Conservation (phyloP, 2,797 vertebrate species). For the Schizopygopsis malacanthus region DNA sequence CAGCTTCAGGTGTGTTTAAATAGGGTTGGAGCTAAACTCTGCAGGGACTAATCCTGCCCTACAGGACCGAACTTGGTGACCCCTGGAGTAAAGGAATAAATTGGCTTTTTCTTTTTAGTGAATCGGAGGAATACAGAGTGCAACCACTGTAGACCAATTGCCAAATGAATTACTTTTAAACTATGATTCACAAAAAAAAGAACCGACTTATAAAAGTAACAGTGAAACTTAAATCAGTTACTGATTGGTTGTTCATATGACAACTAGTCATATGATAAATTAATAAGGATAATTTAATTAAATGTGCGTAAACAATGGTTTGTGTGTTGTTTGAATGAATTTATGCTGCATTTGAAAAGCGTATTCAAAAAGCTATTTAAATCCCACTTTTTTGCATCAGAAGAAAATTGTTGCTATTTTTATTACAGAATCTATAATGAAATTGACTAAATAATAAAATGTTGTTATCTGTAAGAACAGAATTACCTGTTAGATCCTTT, state of each 20-base stretch:
- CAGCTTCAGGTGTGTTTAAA: too few species aligned
- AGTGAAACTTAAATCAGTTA: background rate
- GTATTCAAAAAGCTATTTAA: background rate
- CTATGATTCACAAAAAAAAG: too few species aligned
- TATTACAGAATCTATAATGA: background rate
- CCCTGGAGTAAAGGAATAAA: too few species aligned
- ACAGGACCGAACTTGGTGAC: too few species aligned
- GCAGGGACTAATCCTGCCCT: too few species aligned
- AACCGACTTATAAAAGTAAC: background rate
- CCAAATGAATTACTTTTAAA: background rate
- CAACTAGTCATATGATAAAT: background rate
- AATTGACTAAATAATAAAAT: background rate
- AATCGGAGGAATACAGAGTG: background rate
- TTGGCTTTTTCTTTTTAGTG: background rate
- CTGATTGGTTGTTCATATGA: background rate
- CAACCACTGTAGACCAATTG: background rate
- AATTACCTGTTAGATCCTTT: background rate
- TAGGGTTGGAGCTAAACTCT: too few species aligned
- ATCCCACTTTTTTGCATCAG: background rate
- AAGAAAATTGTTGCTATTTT: background rate
- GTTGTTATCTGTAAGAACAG: background rate
- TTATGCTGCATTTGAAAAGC: background rate
- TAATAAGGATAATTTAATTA: background rate
- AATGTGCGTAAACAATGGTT: too few species aligned
- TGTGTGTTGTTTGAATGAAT: background rate